phyloP scores from a whole-genome alignment of 2,888 invertebrate species.

The Petrolisthes manimaculis region DNA sequence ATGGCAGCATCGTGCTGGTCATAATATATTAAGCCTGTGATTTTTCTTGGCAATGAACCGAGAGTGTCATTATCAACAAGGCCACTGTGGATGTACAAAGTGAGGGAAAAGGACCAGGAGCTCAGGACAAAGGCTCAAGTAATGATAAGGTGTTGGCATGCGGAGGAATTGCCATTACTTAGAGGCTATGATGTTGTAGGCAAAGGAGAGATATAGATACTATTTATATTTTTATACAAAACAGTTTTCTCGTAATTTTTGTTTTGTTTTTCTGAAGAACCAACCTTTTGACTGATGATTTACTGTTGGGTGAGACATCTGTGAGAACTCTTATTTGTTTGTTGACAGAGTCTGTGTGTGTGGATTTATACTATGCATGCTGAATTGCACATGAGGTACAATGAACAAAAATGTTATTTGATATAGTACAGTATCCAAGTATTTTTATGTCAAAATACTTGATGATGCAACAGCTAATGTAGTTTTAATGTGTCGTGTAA shows the following conservation, averaged over 20 bases:
- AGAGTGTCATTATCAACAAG: neutral
- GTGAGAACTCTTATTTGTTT: neutral
- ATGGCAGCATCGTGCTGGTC: neutral
- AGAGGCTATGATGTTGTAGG: constrained; percentile 54
- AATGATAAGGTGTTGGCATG: constrained; percentile 48
- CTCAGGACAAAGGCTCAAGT: constrained; percentile 50
- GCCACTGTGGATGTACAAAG: neutral
- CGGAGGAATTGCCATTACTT: constrained; percentile 53
- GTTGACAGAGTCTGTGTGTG: neutral
- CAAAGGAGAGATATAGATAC: constrained; percentile 55
- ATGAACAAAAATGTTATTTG: neutral
- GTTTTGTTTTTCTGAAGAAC: constrained; percentile 28
- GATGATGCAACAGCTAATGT: too few species aligned
- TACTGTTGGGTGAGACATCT: constrained; percentile 34
- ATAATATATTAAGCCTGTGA: neutral
- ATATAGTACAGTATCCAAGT: neutral
- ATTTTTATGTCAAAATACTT: too few species aligned
- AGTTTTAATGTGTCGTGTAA: too few species aligned
- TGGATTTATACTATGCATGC: neutral
- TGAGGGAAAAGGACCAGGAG: neutral
- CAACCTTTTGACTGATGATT: constrained; percentile 37
- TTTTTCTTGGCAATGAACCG: neutral
- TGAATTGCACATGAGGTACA: neutral
- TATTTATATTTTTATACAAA: constrained; percentile 62
- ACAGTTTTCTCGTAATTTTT: constrained; percentile 21